These are phyloP conservation scores for Philopotamus ludificatus DNA, from an alignment of 1,140 invertebrate genomes.

Conservation along the genomic window DNA sequence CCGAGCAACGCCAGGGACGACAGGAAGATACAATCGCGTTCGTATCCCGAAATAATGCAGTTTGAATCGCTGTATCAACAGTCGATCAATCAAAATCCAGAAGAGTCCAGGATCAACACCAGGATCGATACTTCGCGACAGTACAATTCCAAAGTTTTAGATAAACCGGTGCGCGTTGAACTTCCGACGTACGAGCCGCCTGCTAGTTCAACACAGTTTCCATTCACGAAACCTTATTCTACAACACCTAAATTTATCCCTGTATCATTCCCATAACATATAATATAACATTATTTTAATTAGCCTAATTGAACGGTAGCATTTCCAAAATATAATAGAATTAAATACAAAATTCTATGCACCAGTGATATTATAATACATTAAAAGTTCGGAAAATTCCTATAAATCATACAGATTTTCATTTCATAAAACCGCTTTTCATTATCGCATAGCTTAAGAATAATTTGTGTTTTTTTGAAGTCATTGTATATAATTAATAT, in stretches of 20 bases:
- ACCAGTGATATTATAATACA: too few species aligned
- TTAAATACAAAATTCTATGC: too few species aligned
- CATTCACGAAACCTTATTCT: constrained; percentile 27
- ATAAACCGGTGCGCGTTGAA: constrained; percentile 46
- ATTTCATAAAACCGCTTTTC: too few species aligned
- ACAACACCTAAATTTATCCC: constrained; percentile 40
- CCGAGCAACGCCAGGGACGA: constrained; percentile 54
- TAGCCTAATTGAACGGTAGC: too few species aligned
- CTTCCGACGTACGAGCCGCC: constrained; percentile 54
- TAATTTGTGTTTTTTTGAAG: too few species aligned
- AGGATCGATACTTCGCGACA: constrained; percentile 17
- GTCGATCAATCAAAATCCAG: constrained; percentile 42
- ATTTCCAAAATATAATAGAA: not conserved
- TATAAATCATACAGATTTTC: too few species aligned
- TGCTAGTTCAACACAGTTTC: constrained; percentile 34
- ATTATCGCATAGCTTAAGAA: too few species aligned
- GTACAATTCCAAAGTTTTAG: constrained; percentile 16
- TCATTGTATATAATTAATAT: too few species aligned
- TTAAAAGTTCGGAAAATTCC: too few species aligned
- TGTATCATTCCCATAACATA: constrained; percentile 40
- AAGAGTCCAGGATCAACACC: constrained; percentile 30
- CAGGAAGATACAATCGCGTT: constrained; percentile 52
- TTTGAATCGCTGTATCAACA: constrained; percentile 53
- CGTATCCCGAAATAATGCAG: constrained; percentile 52
- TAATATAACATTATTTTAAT: too few species aligned